Evolutionary conservation across 2,113 vertebrate genomes (phyloP).

Genomic region (Megaceryle maxima): DNA sequence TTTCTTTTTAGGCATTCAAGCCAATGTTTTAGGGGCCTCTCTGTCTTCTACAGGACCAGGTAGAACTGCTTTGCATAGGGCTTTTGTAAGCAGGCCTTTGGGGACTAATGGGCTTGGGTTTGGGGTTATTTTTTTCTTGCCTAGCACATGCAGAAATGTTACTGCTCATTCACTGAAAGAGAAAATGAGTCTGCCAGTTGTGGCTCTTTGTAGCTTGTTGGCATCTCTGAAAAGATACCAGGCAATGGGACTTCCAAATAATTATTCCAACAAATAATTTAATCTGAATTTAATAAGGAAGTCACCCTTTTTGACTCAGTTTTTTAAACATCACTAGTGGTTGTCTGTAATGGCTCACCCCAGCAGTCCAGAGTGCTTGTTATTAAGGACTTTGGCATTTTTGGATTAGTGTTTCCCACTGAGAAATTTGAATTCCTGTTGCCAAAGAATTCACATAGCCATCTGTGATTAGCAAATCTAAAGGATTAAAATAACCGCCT

Average conservation of each 20-base stretch:
- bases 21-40: constrained; percentile 64
- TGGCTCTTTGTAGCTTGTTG: not conserved
- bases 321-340: not conserved
- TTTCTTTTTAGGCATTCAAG: constrained; percentile 67
- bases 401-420: constrained; percentile 45
- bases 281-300: not conserved
- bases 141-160: constrained; percentile 30
- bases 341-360: constrained; percentile 27
- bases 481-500: not conserved
- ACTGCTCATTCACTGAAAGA: not conserved
- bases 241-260: not conserved
- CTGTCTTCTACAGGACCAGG: constrained; percentile 65
- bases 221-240: constrained; percentile 27
- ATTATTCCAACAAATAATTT: constrained; percentile 1
- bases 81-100: constrained; percentile 58
- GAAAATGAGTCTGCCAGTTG: not conserved
- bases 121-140: constrained; percentile 38
- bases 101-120: constrained; percentile 51
- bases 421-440: not conserved
- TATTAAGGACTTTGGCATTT: constrained; percentile 23
- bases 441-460: not conserved
- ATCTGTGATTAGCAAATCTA: not conserved
- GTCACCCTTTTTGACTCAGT: not conserved
- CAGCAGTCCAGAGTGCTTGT: constrained; percentile 62
- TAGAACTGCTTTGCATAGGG: constrained; percentile 64